Evolutionary conservation across 2,113 vertebrate species (phyloP), one percentile per base, ranked within the genome.

Genomic region (Cryptomyrus ogoouensis): DNA sequence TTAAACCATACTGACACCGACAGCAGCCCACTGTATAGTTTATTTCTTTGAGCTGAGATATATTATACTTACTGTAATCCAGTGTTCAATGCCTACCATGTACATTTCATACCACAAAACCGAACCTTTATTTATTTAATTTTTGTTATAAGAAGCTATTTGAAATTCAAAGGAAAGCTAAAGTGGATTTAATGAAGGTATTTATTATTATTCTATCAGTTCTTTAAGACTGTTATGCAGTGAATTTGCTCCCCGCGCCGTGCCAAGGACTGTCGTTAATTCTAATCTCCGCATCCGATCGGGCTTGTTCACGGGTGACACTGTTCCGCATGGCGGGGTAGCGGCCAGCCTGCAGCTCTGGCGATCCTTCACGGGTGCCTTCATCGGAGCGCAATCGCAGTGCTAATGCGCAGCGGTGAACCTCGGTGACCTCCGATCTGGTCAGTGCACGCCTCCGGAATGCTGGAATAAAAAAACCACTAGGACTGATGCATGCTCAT

Each of bases 211-310:
- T 47, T 46, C 24, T 44, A n/a, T n/a, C 15, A n/a, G 39, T 24
- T 52, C 87, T 8, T 62, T 62, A 66, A 53, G 44, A 21, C 35
- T 58, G 35, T 62, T 46, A 66, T 42, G 53, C 39, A n/a, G 52
- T 53, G n/a, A 53, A 35, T 87, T 52, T 53, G 49, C 46, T 87
- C 49, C 84, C 46, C 24, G 5, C 12, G 1, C 24, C 5, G 1
- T 12, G 35, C 35, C 86, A 88, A 27, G 52, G 86, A 58, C 52
- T 88, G 86, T 62, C 86, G 53, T 88, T 39, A 88, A 88, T 58
- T 58, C 50, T 88, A 58, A 88, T 58, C n/a, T 21, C 47, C 10
- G 31, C 31, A 9, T 35, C 50, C 47, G 27, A 87, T 15, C 17
- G 13, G 85, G 50, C 50, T 87, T 88, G 27, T 62, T 39, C 56